Base-by-base conservation (phyloP, 1,140 invertebrate species). In the Plodia interpunctella region DNA sequence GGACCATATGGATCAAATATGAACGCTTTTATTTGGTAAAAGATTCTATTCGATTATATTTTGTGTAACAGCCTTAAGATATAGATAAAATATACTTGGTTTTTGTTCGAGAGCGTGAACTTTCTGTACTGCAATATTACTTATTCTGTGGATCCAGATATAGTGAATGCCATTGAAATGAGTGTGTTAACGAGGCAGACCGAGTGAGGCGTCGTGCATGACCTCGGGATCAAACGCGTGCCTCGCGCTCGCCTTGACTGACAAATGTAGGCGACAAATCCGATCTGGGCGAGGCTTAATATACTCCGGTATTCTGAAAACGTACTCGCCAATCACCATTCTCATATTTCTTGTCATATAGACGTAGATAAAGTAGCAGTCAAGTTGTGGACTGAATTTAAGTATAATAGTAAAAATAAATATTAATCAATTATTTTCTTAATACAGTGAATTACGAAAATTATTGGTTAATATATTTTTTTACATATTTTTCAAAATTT, bases 181-280 rank as follows among this genome's bases (percentile, higher is more conserved):
- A 65, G 70, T 72, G 58, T 70, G 65, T 68, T 79, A 78, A 80
- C 72, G 72, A 76, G 67, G 65, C 72, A 74, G 68, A 70, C 73
- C 73, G 69, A 76, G 74, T 71, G 70, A 76, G 68, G 70, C 67
- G 60, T 10, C 60, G 65, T 56, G 65, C 68, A 38, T 78, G 78
- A 80, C 75, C 74, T 57, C 62, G 60, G 63, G 79, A 68, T 82
- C 73, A 72, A 65, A 70, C 71, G 59, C 69, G 71, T 71, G 74
- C 73, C 54, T 68, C 58, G 63, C 58, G 59, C 55, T 61, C 58
- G 59, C 59, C 57, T 54, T 65, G 53, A 70, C 64, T 63, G 61
- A 72, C 66, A 59, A 64, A 64, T 73, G 63, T 76, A 66, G 57
- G 68, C 57, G 68, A 76, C 68, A 74, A 65, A 54, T 63, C 11